Base-by-base conservation (phyloP, 2,888 invertebrate species). In the Stenoptilia bipunctidactyla region DNA sequence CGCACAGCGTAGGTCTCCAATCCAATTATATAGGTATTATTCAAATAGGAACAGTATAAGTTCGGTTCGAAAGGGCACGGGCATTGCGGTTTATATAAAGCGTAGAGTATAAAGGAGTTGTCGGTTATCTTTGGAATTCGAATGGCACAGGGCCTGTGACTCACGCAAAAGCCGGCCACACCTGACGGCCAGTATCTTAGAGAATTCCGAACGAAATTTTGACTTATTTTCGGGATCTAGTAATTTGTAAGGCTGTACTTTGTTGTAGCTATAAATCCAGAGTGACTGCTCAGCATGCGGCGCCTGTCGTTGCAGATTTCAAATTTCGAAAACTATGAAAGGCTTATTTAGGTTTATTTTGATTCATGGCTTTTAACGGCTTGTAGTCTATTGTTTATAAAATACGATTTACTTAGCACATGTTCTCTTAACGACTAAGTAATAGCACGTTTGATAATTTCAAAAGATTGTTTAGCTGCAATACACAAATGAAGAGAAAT, bases 101-200 rank as follows among this genome's bases (percentile, higher is more conserved):
- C 55, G 58, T 49, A 61, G 61, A 65, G 64, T 60, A 66, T 66
- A 75, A 75, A 76, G 74, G 72, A 72, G 67, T 71, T 65, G 68
- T 59, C 62, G 64, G 66, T 68, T 75, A 74, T 76, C 75, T 73
- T 66, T 56, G 80, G 80, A 74, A 82, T 82, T 77, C 59, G 64
- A 66, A 60, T 50, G 50, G 66, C 59, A 63, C 60, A 53, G 56
- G 61, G 64, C 52, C 57, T 53, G 57, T 74, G 79, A 77, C 57
- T 77, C 80, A 80, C 61, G 58, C 58, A 52, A 57, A 55, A 53
- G 48, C 53, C 60, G 69, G 70, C 79, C 80, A 76, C 80, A 79
- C 80, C 80, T 82, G 80, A 77, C 67, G 71, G 65, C 60, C 57
- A 20, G 27, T n/a, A 36, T 59, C 62, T 65, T 63, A 61, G 61